phyloP scores from a whole-genome alignment of 2,888 invertebrate genomes.

The Allygus modestus region DNA sequence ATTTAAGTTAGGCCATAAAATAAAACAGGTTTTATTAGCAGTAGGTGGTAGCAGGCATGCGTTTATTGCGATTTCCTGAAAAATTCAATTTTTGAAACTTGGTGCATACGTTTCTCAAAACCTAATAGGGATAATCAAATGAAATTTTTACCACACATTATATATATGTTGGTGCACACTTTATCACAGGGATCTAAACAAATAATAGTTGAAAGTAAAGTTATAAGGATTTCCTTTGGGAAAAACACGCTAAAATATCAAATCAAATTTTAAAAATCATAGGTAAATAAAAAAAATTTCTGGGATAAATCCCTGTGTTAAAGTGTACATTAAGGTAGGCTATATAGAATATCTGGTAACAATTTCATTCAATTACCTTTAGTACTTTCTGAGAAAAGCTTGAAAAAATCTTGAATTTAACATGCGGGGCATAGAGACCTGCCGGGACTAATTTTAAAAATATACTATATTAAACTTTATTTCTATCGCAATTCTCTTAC shows the following conservation, averaged over 20 bases:
- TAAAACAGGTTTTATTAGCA: background rate
- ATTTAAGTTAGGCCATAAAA: background rate
- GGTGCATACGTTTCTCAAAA: slow-evolving; percentile 50
- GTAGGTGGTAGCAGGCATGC: background rate
- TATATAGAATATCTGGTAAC: background rate
- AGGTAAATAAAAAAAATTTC: background rate
- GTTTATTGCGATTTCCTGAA: background rate
- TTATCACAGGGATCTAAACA: slow-evolving; percentile 18
- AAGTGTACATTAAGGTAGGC: background rate
- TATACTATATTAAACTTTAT: too few species aligned
- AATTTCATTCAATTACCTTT: background rate
- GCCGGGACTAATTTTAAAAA: too few species aligned
- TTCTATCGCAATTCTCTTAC: too few species aligned
- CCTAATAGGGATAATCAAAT: slow-evolving; percentile 33
- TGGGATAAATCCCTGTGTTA: background rate
- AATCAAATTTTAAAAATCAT: background rate
- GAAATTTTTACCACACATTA: slow-evolving; percentile 40
- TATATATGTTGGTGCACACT: background rate
- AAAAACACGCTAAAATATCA: background rate
- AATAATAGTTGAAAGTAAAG: background rate
- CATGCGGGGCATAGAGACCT: background rate
- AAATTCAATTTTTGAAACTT: slow-evolving; percentile 25
- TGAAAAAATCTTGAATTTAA: background rate
- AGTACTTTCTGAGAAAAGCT: slow-evolving; percentile 1
- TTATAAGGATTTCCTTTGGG: background rate